These are phyloP conservation scores for Clarias fuscus DNA, from an alignment of 2,797 vertebrate genomes.

Conservation along the genomic window DNA sequence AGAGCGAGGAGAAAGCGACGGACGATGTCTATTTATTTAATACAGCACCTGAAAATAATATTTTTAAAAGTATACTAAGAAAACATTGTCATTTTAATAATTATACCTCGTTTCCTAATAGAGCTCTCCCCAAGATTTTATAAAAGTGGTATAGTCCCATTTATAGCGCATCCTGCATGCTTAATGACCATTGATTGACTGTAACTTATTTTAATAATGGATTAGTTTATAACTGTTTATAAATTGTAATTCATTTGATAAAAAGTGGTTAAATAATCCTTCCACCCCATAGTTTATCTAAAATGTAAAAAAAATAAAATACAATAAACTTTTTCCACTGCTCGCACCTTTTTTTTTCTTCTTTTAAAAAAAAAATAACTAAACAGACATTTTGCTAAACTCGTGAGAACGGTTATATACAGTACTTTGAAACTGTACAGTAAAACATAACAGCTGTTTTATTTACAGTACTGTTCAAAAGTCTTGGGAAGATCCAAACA, in stretches of 20 bases:
- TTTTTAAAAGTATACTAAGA: neutral
- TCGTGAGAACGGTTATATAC: too few species aligned
- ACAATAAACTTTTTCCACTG: neutral
- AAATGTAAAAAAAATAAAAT: too few species aligned
- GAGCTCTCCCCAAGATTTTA: neutral
- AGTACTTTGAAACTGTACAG: too few species aligned
- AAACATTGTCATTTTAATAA: neutral
- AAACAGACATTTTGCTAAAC: neutral
- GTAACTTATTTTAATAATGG: neutral
- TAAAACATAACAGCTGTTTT: too few species aligned
- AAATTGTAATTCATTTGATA: neutral
- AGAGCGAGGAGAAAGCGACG: neutral
- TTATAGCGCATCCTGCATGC: neutral
- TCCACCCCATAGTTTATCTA: neutral
- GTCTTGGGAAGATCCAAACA: too few species aligned
- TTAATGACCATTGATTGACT: neutral
- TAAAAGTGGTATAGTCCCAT: conserved; percentile 28
- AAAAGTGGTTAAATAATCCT: neutral
- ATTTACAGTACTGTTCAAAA: too few species aligned
- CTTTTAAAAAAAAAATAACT: neutral
- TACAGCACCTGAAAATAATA: too few species aligned
- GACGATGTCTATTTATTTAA: neutral
- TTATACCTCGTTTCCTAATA: neutral
- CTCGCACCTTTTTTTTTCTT: too few species aligned
- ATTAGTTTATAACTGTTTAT: neutral